phyloP scores from a whole-genome alignment of 2,113 vertebrate species.

The Trochalopteron elliotii region DNA sequence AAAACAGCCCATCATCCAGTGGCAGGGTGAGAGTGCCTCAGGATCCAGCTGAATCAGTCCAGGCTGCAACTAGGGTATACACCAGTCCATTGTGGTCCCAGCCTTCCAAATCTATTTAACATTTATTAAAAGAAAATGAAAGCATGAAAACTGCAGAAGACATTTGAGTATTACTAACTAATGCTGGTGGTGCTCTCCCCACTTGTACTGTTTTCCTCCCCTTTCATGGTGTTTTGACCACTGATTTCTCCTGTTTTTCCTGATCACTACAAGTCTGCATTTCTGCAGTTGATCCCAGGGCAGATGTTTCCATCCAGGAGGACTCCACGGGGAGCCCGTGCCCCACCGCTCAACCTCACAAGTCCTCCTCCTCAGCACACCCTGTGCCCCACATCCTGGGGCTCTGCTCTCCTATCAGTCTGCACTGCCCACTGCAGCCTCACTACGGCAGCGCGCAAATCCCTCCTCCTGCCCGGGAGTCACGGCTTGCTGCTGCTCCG shows the following conservation, averaged over 20 bases:
- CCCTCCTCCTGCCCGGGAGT: background rate
- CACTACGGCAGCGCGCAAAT: rapidly evolving
- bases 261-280: background rate
- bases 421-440: background rate
- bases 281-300: background rate
- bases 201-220: background rate
- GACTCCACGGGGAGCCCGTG: rapidly evolving
- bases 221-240: background rate
- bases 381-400: background rate
- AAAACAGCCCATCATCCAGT: background rate
- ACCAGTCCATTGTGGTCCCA: background rate
- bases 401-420: background rate
- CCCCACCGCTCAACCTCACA: rapidly evolving
- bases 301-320: background rate
- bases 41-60: background rate
- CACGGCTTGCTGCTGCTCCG: background rate
- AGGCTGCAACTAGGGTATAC: background rate
- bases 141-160: background rate
- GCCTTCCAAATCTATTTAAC: background rate
- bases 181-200: background rate
- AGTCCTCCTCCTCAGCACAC: rapidly evolving
- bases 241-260: background rate
- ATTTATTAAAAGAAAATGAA: background rate
- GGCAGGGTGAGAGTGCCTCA: background rate
- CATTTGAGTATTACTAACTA: background rate